These are phyloP conservation scores for Calyptommatus sinebrachiatus DNA, from an alignment of 2,113 vertebrate genomes.

Conservation along the genomic window DNA sequence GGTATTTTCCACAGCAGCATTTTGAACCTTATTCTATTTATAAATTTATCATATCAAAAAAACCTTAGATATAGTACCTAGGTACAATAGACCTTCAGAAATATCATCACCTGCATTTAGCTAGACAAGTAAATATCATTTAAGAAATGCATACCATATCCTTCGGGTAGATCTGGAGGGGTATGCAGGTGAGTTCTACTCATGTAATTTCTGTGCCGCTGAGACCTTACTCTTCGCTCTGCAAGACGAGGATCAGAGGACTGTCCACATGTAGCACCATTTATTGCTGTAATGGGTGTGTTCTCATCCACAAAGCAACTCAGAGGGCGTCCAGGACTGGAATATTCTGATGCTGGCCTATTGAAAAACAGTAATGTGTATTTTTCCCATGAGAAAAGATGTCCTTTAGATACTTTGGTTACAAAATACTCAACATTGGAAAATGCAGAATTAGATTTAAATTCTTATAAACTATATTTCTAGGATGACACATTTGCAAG, in stretches of 20 bases:
- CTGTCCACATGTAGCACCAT: conserved; percentile 86
- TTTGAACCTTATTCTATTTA: background rate
- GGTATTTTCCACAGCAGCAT: background rate
- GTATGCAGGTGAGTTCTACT: conserved; percentile 95
- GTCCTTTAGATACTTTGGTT: background rate
- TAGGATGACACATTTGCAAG: no score
- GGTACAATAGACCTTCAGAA: background rate
- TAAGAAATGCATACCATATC: conserved; percentile 81
- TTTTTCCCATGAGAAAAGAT: conserved; percentile 3
- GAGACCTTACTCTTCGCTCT: conserved; percentile 89
- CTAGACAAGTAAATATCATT: rapidly evolving
- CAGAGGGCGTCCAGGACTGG: conserved; percentile 89
- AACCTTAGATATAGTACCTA: background rate
- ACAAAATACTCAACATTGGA: background rate
- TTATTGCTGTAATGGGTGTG: conserved; percentile 87
- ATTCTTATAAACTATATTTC: background rate
- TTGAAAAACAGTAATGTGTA: conserved; percentile 31
- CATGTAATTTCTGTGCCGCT: conserved; percentile 95
- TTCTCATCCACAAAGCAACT: conserved; percentile 96
- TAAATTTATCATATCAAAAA: background rate
- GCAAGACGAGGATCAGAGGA: conserved; percentile 80
- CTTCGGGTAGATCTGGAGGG: conserved; percentile 91
- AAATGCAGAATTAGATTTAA: background rate
- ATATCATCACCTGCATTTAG: background rate
- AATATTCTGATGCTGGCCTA: conserved; percentile 93